Conservation (phyloP, 2,113 vertebrate genomes). For the Crotophaga sulcirostris region DNA sequence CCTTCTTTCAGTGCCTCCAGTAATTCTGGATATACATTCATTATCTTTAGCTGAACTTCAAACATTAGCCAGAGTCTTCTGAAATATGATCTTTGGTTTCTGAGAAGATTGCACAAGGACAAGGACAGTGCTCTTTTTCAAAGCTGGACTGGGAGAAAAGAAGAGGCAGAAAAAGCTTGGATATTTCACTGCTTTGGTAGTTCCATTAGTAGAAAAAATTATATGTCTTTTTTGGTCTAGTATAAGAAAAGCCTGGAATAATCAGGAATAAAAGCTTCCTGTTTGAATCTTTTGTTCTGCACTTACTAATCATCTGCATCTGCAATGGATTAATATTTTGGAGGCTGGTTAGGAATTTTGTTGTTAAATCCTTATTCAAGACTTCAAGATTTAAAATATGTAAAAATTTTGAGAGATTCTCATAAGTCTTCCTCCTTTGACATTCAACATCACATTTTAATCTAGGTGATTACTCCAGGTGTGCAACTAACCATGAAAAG, state of each 20-base stretch:
- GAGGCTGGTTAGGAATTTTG: background rate
- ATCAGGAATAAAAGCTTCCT: background rate
- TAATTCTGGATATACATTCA: background rate
- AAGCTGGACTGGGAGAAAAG: background rate
- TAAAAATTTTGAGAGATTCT: background rate
- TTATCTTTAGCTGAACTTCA: background rate
- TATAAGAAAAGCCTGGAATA: rapidly evolving
- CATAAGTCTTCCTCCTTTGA: background rate
- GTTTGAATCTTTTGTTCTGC: background rate
- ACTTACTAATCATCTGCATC: background rate
- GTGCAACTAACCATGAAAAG: background rate
- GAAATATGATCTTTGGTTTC: background rate
- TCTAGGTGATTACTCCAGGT: background rate
- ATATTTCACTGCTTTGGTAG: background rate
- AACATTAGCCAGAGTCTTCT: background rate
- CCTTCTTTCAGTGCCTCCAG: rapidly evolving
- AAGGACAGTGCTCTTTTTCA: background rate
- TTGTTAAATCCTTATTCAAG: background rate
- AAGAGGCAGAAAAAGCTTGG: background rate
- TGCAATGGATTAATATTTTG: background rate
- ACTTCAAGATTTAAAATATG: background rate
- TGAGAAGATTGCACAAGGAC: background rate
- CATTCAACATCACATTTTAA: background rate
- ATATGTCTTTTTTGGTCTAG: background rate
- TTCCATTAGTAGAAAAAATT: background rate